Percentiles rank a stretch among this genome's conserved stretches.
These are phyloP conservation scores for Acanthosepion esculentum DNA, from an alignment of 2,888 invertebrate species.

Conservation along the genomic window DNA sequence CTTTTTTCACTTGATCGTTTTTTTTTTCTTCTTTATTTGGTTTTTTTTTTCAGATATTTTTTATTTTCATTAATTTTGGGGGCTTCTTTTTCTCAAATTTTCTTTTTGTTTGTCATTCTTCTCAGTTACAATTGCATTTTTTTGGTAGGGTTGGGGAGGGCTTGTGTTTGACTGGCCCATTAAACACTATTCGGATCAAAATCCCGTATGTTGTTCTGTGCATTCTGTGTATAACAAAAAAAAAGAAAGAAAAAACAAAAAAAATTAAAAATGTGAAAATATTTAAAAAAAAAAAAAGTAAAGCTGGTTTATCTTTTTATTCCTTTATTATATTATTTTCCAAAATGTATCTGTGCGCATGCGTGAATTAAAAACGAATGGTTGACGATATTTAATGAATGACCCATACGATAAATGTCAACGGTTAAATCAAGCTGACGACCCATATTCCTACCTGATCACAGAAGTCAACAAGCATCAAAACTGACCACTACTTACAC, in stretches of 20 bases:
- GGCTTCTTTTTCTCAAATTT: background rate
- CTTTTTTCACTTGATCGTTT: background rate
- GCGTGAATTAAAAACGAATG: too few relatives aligned
- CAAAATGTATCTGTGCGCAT: too few relatives aligned
- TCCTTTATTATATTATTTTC: background rate
- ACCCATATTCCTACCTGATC: too few relatives aligned
- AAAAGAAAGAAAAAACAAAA: background rate
- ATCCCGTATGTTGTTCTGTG: slow-evolving; percentile 3
- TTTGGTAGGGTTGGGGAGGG: background rate
- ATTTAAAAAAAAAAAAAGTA: background rate
- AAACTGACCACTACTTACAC: too few relatives aligned
- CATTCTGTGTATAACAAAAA: slow-evolving; percentile 8
- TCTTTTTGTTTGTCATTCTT: background rate
- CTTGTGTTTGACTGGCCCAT: background rate
- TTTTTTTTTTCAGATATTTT: background rate
- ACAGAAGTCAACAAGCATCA: too few relatives aligned
- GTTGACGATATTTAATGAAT: too few relatives aligned
- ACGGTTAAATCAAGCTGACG: too few relatives aligned
- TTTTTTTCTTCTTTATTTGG: background rate
- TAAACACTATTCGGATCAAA: background rate
- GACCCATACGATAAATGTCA: too few relatives aligned
- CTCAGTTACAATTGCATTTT: background rate
- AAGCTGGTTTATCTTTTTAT: background rate
- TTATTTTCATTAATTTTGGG: background rate
- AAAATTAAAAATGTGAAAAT: slow-evolving; percentile 9